Conservation (phyloP, 2,113 vertebrate species). For the Cheilinus undulatus region DNA sequence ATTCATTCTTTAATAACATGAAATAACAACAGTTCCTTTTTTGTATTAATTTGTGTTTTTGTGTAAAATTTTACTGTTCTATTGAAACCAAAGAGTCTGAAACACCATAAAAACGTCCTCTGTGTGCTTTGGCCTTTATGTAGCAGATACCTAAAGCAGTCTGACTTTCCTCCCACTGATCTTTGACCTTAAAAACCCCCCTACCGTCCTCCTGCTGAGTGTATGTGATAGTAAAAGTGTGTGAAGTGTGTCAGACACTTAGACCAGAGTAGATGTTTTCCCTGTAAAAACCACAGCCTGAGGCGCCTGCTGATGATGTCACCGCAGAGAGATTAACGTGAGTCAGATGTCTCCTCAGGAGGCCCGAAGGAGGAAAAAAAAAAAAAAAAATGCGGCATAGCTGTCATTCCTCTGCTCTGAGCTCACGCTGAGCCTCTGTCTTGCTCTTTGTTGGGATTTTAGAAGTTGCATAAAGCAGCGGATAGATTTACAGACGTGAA, state of each 20-base stretch:
- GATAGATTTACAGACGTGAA: constrained; percentile 44
- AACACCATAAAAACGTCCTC: too few relatives aligned
- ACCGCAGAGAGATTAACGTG: constrained; percentile 47
- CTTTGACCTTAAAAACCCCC: not conserved
- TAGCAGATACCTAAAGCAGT: too few relatives aligned
- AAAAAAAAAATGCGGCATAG: constrained; percentile 46
- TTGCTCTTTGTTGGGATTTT: constrained; percentile 51
- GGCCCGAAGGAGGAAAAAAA: constrained; percentile 29
- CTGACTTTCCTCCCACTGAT: not conserved
- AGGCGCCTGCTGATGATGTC: constrained; percentile 61
- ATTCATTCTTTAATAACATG: too few relatives aligned
- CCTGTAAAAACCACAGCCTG: constrained; percentile 9
- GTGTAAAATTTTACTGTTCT: too few relatives aligned
- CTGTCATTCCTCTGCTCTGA: constrained; percentile 61
- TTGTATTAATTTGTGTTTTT: too few relatives aligned
- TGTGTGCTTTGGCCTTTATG: too few relatives aligned
- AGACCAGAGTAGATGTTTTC: constrained; percentile 50
- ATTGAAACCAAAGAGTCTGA: too few relatives aligned
- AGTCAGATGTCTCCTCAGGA: constrained; percentile 54
- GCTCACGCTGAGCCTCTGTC: constrained; percentile 22
- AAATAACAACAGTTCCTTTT: too few relatives aligned
- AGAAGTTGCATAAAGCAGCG: constrained; percentile 33
- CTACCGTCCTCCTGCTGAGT: not conserved
- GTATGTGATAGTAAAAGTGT: constrained; percentile 40
- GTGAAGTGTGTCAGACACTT: constrained; percentile 5